Conservation (phyloP, 2,797 vertebrate species). For the Sternotherus odoratus region DNA sequence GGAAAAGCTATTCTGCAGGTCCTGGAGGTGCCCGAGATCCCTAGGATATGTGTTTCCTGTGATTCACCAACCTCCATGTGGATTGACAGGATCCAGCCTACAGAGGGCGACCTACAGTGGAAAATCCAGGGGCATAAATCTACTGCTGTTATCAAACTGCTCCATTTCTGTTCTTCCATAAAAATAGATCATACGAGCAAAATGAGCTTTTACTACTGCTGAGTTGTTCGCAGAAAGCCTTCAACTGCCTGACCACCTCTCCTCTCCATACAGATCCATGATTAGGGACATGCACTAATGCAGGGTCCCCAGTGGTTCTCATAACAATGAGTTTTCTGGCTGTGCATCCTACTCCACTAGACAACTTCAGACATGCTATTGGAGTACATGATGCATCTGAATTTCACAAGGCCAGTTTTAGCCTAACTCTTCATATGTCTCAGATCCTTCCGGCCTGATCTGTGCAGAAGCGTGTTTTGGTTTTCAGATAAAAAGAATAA, state of each 20-base stretch:
- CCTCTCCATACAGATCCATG: too few species aligned
- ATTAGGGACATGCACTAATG: fast-evolving
- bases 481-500: neutral
- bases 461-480: neutral
- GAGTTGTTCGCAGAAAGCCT: neutral
- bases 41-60: neutral
- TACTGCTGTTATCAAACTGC: neutral
- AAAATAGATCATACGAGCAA: neutral
- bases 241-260: neutral
- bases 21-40: neutral
- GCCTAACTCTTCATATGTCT: neutral
- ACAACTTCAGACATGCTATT: neutral
- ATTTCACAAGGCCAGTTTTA: neutral
- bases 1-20: neutral
- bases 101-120: too few species aligned
- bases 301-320: neutral
- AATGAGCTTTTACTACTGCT: neutral
- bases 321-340: neutral
- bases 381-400: neutral
- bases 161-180: neutral
- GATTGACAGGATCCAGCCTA: neutral
- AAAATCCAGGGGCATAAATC: neutral
- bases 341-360: fast-evolving
- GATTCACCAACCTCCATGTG: neutral
- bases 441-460: neutral